Evolutionary conservation across 1,140 invertebrate genomes (phyloP), one percentile per base, ranked within the genome.

Genomic region (Drosophila sp.): DNA sequence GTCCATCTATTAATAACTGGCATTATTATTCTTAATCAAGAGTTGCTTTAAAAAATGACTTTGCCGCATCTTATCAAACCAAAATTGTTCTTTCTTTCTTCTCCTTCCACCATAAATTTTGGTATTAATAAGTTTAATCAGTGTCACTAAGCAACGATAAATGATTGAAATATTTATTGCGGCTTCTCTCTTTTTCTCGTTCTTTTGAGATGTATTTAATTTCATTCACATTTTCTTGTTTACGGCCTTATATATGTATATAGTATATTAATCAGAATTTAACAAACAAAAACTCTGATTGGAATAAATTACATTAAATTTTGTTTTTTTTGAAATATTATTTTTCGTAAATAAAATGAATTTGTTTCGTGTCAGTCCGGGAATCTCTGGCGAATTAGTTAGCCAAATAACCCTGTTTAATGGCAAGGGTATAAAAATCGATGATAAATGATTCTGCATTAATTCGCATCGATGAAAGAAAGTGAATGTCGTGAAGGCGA

Each of bases 71-170:
- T 38, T 38, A 38, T 3, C 2, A 3, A 38, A 38, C 7, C 6
- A 50, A 27, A 27, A 27, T 27, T 2, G 6, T 47, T 47, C 4
- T 47, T 47, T 25, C 17, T 3, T 4, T 27, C 23, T 47, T 5
- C 17, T 23, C n/a, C 2, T 4, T 17, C 6, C 44, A 8, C 44
- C 44, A 47, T 7, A 47, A 47, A 47, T 47, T 38, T 11, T 8
- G 44, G 23, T 47, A 50, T 50, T 50, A 50, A 50, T 50, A 50
- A 50, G 23, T 50, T 50, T 50, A 50, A 50, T 50, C 44, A 50
- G 44, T 50, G 44, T 50, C 44, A 50, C 44, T 50, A 50, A 50
- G 44, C 44, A 50, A 50, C 44, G 44, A 27, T 50, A 50, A 50
- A 50, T 50, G 44, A 50, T 50, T 50, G 44, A 50, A 50, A 44